Evolutionary conservation across 2,797 vertebrate genomes (phyloP), one percentile per base, ranked within the genome.

Genomic region (Semaprochilodus insignis): DNA sequence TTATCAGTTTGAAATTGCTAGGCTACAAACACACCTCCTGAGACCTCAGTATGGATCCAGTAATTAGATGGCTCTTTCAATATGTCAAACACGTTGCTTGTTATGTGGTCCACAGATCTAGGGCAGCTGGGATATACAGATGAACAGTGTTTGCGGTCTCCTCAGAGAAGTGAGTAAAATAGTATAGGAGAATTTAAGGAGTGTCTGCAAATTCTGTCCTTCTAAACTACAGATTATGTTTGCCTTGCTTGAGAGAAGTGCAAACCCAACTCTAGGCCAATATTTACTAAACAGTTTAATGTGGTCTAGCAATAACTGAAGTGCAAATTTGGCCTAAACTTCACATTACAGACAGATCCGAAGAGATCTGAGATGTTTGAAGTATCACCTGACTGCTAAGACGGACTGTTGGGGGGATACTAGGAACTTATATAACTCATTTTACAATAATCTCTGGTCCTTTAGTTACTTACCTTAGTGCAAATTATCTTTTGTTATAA

Each of bases 71-170:
- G 13, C 48, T 72, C 14, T 72, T 17, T 27, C 23, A 52, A 2
- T 51, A 48, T 62, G 69, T 82, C 55, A 60, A 21, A 31, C 36
- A 65, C 57, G n/a, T 78, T 31, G n/a, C 51, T 82, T 72, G 57
- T 63, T 48, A 11, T 48, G 52, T 62, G 54, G 4, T 14, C 54
- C 66, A 77, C 63, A 76, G 54, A 70, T 77, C 67, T 36, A 54
- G 25, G 27, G 57, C 74, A 59, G 70, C 31, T 67, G 60, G 36
- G 25, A 57, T 40, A 15, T 14, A 1, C 52, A 60, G 72, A 1
- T 10, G 10, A 2, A 48, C 44, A 48, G 1, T 0, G 23, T 70
- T 62, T 69, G 67, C 36, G 69, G 67, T 25, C 63, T 76, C 73
- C 36, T 82, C 65, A 51, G 65, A 74, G 40, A 15, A 60, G 8